Base-by-base conservation (phyloP, 2,113 vertebrate genomes). In the Tragelaphus imberbis region DNA sequence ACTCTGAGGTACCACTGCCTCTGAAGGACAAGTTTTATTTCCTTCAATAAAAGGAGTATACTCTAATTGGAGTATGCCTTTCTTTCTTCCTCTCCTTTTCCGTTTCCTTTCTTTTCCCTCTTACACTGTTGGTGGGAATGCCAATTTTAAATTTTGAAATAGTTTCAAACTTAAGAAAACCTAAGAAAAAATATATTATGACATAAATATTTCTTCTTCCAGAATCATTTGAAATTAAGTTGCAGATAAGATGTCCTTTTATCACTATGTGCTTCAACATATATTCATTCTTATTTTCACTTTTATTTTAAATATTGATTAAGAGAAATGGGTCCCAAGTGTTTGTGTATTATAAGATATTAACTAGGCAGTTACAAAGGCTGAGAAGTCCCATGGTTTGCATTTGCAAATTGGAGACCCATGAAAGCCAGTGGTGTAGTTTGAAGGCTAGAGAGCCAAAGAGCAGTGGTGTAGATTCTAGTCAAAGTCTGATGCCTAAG, bases 41-140 rank as follows among this genome's bases (percentile, higher is more conserved):
- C 98, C 96, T 97, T 97, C 98, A 97, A 98, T 98, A 98, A 98
- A 98, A 97, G 97, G 90, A 97, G 97, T 97, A 90, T 88, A 94
- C 12, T 93, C 75, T 88, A 77, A 21, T 84, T 92, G 44, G 84
- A 93, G 21, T 97, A 40, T 95, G 77, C 61, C 30, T 63, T 7
- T 63, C 33, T 91, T 75, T 88, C 77, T 91, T 91, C 19, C n/a
- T 68, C 36, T 19, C 4, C 1, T 47, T 56, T 7, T 23, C 40
- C 25, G n/a, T 5, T 84, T 65, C 30, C 55, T 94, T 87, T 27
- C 51, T 81, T 96, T 95, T n/a, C 58, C 58, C 58, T 59, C 58
- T 59, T 59, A 59, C 58, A 59, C 58, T 59, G 58, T 59, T 59
- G 25, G 58, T 59, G 58, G 58, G 58, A 59, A 59, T 59, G 58